Evolutionary conservation across 2,797 vertebrate species (phyloP).

Genomic region (Cephalopachus bancanus): DNA sequence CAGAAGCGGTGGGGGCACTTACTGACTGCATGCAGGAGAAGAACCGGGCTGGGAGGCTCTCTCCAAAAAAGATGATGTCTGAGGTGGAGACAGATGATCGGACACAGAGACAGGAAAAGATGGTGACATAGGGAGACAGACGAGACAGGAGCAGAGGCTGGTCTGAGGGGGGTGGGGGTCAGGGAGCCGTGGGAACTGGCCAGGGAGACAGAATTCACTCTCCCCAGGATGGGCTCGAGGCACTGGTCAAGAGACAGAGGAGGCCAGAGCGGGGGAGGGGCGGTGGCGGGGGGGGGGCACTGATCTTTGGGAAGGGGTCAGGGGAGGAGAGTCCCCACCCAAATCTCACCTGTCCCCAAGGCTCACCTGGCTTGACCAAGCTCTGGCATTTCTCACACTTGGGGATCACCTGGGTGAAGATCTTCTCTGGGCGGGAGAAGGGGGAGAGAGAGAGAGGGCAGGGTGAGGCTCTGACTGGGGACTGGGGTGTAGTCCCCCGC

Average conservation of each 20-base stretch:
- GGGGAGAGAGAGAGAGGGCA: not conserved
- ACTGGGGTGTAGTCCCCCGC: not conserved
- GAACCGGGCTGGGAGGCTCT: conserved; percentile 94
- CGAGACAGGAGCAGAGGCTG: not conserved
- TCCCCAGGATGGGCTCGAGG: not conserved
- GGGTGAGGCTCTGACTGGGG: not conserved
- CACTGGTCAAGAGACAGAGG: not conserved
- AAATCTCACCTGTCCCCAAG: not conserved
- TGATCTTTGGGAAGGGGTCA: not conserved
- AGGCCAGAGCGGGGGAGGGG: not conserved
- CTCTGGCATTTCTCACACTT: conserved; percentile 93
- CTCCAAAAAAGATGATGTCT: conserved; percentile 97
- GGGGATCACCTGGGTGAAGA: conserved; percentile 93
- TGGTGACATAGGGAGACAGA: not conserved
- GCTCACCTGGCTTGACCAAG: conserved; percentile 94
- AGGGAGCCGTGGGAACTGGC: too few species aligned
- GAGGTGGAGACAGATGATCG: conserved; percentile 31
- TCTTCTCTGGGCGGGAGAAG: conserved; percentile 89
- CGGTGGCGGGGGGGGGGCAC: too few species aligned
- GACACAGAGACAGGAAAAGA: not conserved
- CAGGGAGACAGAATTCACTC: not conserved
- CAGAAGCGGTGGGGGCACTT: conserved; percentile 77
- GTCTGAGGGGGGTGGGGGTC: accelerated
- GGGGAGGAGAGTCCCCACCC: not conserved
- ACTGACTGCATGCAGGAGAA: conserved; percentile 94